Percentiles rank a stretch among this genome's conserved stretches.
Conservation (phyloP, 2,797 vertebrate genomes). For the Anableps anableps region DNA sequence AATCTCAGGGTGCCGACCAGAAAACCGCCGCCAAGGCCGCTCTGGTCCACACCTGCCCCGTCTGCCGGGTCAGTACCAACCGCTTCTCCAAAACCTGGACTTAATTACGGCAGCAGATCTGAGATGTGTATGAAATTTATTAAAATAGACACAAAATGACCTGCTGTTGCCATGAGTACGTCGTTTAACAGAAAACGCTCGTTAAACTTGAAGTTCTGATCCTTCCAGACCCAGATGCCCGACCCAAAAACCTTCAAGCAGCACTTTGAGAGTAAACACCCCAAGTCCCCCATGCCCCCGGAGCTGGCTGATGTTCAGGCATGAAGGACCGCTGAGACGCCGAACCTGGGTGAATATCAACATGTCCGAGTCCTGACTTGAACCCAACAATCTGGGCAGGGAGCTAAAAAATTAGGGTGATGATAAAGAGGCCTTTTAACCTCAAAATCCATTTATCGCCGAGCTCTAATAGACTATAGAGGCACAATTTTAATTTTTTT, state of each 20-base stretch:
- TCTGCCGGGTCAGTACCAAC: conserved; percentile 80
- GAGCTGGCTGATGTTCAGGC: conserved; percentile 86
- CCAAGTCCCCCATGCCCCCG: conserved; percentile 86
- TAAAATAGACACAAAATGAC: too few relatives aligned
- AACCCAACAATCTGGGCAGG: too few relatives aligned
- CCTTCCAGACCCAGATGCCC: conserved; percentile 85
- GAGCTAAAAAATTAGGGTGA: too few relatives aligned
- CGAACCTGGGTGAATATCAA: conserved; percentile 49
- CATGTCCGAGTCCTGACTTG: too few relatives aligned
- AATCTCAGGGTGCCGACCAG: conserved; percentile 82
- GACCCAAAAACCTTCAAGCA: conserved; percentile 90
- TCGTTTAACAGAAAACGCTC: too few relatives aligned
- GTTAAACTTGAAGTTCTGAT: not conserved
- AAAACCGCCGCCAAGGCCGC: conserved; percentile 86
- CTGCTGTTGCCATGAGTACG: too few relatives aligned
- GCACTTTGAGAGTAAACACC: conserved; percentile 90
- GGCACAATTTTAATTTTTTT: too few relatives aligned
- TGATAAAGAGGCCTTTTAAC: too few relatives aligned
- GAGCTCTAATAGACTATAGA: too few relatives aligned
- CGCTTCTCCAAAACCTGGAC: not conserved
- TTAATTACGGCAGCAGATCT: not conserved
- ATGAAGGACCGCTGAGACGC: conserved; percentile 51
- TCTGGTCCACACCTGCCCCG: conserved; percentile 85
- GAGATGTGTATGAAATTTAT: not conserved
- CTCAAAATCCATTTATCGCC: too few relatives aligned